phyloP scores from a whole-genome alignment of 2,888 invertebrate species.

The Brachynemurus nebulosus region DNA sequence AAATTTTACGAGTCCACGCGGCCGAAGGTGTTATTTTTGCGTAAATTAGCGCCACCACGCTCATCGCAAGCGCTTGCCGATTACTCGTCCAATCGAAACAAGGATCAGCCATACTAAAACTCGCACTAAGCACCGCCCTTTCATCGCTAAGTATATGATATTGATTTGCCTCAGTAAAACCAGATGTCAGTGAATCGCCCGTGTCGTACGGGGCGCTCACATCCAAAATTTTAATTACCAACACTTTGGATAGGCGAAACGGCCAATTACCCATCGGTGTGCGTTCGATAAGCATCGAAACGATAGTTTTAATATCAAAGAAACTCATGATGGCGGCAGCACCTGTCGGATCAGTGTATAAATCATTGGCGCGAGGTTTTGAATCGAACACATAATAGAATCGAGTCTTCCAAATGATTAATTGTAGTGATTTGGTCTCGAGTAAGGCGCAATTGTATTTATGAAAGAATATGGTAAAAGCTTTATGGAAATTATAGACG shows the following conservation, averaged over 20 bases:
- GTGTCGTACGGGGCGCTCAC: constrained; percentile 36
- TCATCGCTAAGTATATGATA: constrained; percentile 40
- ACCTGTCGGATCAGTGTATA: constrained; percentile 37
- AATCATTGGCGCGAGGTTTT: constrained; percentile 38
- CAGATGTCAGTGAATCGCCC: constrained; percentile 33
- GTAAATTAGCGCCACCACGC: constrained; percentile 45
- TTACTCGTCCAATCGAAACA: constrained; percentile 43
- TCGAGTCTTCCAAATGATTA: constrained; percentile 43
- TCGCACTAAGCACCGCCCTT: constrained; percentile 42
- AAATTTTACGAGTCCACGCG: constrained; percentile 41
- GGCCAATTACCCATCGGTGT: constrained; percentile 36
- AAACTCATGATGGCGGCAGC: constrained; percentile 42
- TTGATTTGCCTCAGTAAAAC: constrained; percentile 38
- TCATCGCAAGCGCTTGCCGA: constrained; percentile 45
- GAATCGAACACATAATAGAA: constrained; percentile 51
- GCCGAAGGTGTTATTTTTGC: constrained; percentile 49
- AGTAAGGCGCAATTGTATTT: constrained; percentile 39
- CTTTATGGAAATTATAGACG: constrained; percentile 35
- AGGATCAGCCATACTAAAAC: constrained; percentile 41
- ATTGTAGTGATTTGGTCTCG: constrained; percentile 28
- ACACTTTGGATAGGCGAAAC: constrained; percentile 35
- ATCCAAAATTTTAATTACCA: constrained; percentile 33
- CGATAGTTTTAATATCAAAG: constrained; percentile 35
- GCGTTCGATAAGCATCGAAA: constrained; percentile 37
- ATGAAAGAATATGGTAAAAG: constrained; percentile 39